Base-by-base conservation (phyloP, 2,888 invertebrate genomes). In the Ophion slaviceki region DNA sequence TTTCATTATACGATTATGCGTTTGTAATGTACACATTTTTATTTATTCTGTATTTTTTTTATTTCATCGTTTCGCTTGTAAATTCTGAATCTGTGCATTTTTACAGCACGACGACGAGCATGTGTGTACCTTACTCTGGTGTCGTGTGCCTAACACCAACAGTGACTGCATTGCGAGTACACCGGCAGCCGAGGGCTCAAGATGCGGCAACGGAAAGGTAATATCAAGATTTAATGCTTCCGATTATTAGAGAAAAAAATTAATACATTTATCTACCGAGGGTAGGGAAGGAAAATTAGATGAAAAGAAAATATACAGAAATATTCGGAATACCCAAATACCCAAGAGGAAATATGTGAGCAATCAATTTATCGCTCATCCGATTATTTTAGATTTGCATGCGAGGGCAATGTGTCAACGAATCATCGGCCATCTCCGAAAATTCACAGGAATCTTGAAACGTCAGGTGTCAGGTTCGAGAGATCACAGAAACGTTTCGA, bases 41-140 rank as follows among this genome's bases (percentile, higher is more conserved):
- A 32, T 32, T 3, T 32, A 32, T 32, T 24, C 1, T 24, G 1
- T 24, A 24, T 24, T 24, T 24, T 32, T 32, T 4, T 32, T 32
- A 32, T 32, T 32, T 32, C 2, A 28, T 32, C n/a, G 2, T 8
- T 10, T 14, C 6, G n/a, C 40, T 5, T 11, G 7, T 40, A 11
- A 47, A 1, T 47, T 3, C 3, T 10, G 14, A 47, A 47, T 14
- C 14, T 47, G 0, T 10, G 10, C 10, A 8, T 14, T 47, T 14
- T 62, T 74, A 24, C 11, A 57, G 32, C 10, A 81, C 76, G 81
- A 82, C 53, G 77, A 86, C 24, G 80, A 81, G 14, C 70, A 72
- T 61, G 85, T 82, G 28, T 86, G 86, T 70, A 75, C 80, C 28
- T 24, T 85, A 28, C 86, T 87, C 4, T 86, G 83, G 76, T 85